Base-by-base conservation (phyloP, 2,797 vertebrate species). In the Geotria australis region DNA sequence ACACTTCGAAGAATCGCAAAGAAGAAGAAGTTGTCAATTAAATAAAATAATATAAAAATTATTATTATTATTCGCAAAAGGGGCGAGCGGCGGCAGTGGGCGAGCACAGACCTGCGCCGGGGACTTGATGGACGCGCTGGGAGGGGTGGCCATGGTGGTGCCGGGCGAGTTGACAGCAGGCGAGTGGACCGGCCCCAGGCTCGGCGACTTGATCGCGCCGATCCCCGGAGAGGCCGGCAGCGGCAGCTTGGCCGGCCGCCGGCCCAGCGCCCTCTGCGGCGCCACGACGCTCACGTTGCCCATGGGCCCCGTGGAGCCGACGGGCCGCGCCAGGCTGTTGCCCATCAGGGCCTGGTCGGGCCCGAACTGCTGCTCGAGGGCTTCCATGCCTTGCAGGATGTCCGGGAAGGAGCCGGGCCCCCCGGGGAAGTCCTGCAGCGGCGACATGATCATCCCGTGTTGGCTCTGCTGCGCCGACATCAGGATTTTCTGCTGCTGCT, bases 121-220 rank as follows among this genome's bases (percentile, higher is more conserved):
- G 1, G 88, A 95, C 68, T 76, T 89, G 48, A 75, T 72, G 45
- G 74, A 71, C 56, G 66, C 70, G 1, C 65, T 64, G 0, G 68
- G 62, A 45, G 72, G 68, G 24, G 71, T 65, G 1, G 74, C 65
- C 1, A 94, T 73, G 65, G 77, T 81, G 67, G 78, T 75, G 3
- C 83, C 84, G 3, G 88, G 85, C 2, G 89, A 94, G 10, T 77
- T 73, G 64, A 91, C 73, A 60, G 83, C 71, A 2, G 82, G 83
- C 0, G 86, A 89, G 60, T 84, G 75, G 63, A 79, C 80, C 64
- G 84, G 85, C 66, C 77, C 80, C 61, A 93, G 73, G 10, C 80
- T 83, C 5, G 86, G 85, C 7, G 86, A 94, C 64, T 86, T 95
- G 59, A 91, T 77, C 60, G 83, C 85, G 58, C 83, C 81, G 72